Percentiles rank a stretch among this genome's conserved stretches.
These are phyloP conservation scores for Microchirus variegatus DNA, from an alignment of 2,797 vertebrate genomes.

Conservation along the genomic window DNA sequence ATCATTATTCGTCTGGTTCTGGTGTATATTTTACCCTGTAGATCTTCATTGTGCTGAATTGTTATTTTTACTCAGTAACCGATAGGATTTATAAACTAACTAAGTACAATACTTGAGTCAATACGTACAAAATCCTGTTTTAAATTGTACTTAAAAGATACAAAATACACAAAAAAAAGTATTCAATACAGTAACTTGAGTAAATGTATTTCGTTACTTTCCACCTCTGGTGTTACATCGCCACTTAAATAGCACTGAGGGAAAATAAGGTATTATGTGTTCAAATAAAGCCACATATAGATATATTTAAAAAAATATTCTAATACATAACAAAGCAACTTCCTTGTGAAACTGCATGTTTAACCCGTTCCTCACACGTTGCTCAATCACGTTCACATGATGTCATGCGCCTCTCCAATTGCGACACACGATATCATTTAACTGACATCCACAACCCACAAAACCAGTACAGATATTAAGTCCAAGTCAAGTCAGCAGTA, in stretches of 20 bases:
- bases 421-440: slow-evolving; percentile 55
- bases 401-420: slow-evolving; percentile 41
- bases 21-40: too few species aligned
- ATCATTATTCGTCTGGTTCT: too few species aligned
- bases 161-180: too few species aligned
- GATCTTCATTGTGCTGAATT: too few species aligned
- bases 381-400: slow-evolving; percentile 38
- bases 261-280: slow-evolving; percentile 18
- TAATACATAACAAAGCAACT: slow-evolving; percentile 14
- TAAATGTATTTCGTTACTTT: too few species aligned
- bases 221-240: slow-evolving; percentile 8
- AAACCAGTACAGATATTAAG: slow-evolving; percentile 44
- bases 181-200: too few species aligned
- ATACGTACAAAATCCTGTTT: too few species aligned
- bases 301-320: slow-evolving; percentile 17
- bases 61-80: too few species aligned
- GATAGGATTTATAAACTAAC: too few species aligned
- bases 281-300: neutral
- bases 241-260: slow-evolving; percentile 4
- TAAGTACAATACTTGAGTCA: too few species aligned
- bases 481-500: slow-evolving; percentile 58
- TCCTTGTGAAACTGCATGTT: slow-evolving; percentile 22
- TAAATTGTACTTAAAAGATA: too few species aligned
- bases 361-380: slow-evolving; percentile 19
- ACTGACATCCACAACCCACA: slow-evolving; percentile 57